phyloP scores from a whole-genome alignment of 2,797 vertebrate species.

The Premnoplex brunnescens region DNA sequence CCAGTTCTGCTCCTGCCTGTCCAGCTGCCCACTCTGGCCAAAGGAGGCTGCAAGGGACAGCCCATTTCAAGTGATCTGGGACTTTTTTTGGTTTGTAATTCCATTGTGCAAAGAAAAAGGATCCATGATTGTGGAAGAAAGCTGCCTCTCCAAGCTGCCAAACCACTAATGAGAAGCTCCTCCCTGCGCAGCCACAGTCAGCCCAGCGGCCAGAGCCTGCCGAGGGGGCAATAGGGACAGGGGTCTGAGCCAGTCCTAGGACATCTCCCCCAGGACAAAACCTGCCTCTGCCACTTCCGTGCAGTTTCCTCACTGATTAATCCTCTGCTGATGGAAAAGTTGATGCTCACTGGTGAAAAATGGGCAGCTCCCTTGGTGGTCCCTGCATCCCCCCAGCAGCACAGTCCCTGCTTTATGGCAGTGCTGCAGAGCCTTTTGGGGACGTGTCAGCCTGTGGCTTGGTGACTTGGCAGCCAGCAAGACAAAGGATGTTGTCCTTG shows the following conservation, averaged over 20 bases:
- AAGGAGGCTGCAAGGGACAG: background rate
- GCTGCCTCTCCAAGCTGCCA: background rate
- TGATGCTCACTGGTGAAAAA: background rate
- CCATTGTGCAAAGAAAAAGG: background rate
- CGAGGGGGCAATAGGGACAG: background rate
- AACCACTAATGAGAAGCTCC: slow-evolving; percentile 8
- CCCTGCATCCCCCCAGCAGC: background rate
- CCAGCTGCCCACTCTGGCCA: background rate
- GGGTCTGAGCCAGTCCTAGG: background rate
- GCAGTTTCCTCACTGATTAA: background rate
- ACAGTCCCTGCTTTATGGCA: background rate
- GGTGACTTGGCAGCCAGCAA: background rate
- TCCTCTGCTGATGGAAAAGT: background rate
- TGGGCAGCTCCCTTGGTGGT: background rate
- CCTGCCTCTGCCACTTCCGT: background rate
- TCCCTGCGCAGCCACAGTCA: background rate
- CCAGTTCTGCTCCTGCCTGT: background rate
- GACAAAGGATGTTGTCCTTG: background rate
- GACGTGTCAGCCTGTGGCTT: background rate
- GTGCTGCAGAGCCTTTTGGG: background rate
- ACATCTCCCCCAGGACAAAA: background rate
- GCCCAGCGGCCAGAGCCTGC: background rate
- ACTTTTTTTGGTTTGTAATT: background rate
- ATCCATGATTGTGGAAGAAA: background rate
- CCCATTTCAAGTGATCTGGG: background rate